Evolutionary conservation across 1,140 invertebrate genomes (phyloP).

Genomic region (Eueides isabella): DNA sequence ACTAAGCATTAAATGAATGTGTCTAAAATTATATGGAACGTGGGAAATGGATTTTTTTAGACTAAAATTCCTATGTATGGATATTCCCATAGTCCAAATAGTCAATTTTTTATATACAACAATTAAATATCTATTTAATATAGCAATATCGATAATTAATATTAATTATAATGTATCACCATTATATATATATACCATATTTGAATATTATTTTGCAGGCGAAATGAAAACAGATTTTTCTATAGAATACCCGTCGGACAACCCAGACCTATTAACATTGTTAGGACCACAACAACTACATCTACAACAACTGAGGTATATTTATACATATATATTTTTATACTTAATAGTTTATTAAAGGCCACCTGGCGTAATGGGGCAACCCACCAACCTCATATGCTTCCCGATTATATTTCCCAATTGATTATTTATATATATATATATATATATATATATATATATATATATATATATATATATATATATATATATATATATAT

Average conservation of each 20-base stretch:
- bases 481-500: conserved; percentile 23
- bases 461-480: neutral
- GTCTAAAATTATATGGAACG: too few relatives aligned
- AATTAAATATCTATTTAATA: too few relatives aligned
- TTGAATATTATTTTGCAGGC: conserved; percentile 39
- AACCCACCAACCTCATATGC: too few relatives aligned
- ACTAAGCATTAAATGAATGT: too few relatives aligned
- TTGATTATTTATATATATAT: neutral
- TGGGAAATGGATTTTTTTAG: too few relatives aligned
- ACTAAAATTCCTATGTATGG: too few relatives aligned
- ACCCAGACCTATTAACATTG: conserved; percentile 49
- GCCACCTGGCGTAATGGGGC: too few relatives aligned
- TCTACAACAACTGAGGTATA: conserved; percentile 49
- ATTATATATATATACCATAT: neutral
- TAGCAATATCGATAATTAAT: too few relatives aligned
- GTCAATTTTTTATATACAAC: too few relatives aligned
- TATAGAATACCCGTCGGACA: conserved; percentile 54
- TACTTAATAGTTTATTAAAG: neutral
- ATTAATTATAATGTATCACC: too few relatives aligned
- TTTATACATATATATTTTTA: neutral
- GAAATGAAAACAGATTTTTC: conserved; percentile 56
- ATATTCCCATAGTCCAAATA: too few relatives aligned
- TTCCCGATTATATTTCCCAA: too few relatives aligned
- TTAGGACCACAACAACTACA: conserved; percentile 51
- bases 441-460: conserved; percentile 23